These are phyloP conservation scores for Ariolimax columbianus DNA, from an alignment of 2,888 invertebrate genomes.

Conservation along the genomic window DNA sequence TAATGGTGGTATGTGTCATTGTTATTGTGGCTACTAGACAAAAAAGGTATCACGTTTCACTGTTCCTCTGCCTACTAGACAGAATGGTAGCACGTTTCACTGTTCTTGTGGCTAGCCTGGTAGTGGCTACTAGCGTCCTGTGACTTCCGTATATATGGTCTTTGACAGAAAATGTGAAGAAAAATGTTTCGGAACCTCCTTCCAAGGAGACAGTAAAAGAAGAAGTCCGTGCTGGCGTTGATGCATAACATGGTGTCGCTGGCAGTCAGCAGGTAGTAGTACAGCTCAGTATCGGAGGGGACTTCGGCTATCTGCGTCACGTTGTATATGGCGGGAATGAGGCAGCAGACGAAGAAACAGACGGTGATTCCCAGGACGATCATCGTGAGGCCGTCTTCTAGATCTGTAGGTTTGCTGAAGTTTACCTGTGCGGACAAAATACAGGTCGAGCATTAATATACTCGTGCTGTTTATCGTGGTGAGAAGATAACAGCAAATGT, in stretches of 20 bases:
- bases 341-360: conserved; percentile 58
- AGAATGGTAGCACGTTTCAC: conserved; percentile 31
- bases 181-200: conserved; percentile 54
- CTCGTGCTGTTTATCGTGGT: too few relatives aligned
- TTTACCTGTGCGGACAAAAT: conserved; percentile 17
- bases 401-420: conserved; percentile 42
- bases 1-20: too few relatives aligned
- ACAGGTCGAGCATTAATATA: too few relatives aligned
- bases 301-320: conserved; percentile 51
- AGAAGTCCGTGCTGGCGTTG: conserved; percentile 59
- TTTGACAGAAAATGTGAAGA: conserved; percentile 51
- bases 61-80: background rate
- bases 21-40: too few relatives aligned
- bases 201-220: conserved; percentile 59
- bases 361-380: conserved; percentile 58
- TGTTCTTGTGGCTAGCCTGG: conserved; percentile 6
- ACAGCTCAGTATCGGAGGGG: conserved; percentile 28
- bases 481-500: too few relatives aligned
- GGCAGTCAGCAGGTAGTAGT: conserved; percentile 50
- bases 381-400: conserved; percentile 55
- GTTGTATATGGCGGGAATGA: conserved; percentile 56
- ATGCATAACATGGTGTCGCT: conserved; percentile 57
- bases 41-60: too few relatives aligned
- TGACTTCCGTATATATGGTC: conserved; percentile 20
- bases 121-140: background rate